Conservation (phyloP, 2,113 vertebrate genomes). For the Thalassoma bifasciatum region DNA sequence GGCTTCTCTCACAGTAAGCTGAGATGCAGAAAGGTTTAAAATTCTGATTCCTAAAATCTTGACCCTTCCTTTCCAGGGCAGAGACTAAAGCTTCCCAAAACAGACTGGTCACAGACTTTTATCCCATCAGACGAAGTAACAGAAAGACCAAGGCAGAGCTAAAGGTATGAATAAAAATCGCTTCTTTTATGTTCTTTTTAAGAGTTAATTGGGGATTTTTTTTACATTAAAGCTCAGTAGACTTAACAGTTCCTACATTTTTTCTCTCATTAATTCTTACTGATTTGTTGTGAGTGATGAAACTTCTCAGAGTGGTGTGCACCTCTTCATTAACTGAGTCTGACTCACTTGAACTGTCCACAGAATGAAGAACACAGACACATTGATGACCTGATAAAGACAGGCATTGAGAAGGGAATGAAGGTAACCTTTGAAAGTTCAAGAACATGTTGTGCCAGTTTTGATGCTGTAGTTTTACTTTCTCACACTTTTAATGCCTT, state of each 20-base stretch:
- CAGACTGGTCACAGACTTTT: constrained; percentile 95
- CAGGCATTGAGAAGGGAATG: constrained; percentile 91
- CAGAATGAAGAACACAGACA: constrained; percentile 91
- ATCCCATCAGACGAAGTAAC: constrained; percentile 91
- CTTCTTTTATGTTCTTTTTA: not conserved
- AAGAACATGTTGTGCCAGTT: not conserved
- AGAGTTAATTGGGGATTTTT: not conserved
- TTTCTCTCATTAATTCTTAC: not conserved
- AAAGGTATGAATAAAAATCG: constrained; percentile 82
- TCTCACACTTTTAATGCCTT: too few relatives aligned
- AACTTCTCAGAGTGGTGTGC: not conserved
- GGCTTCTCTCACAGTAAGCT: not conserved
- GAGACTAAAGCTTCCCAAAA: constrained; percentile 87
- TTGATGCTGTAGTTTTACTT: too few relatives aligned
- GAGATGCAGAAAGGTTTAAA: not conserved
- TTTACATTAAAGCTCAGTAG: not conserved
- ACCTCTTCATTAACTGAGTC: not conserved
- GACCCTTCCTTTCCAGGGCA: constrained; percentile 73
- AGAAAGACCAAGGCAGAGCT: constrained; percentile 92
- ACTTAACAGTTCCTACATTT: not conserved
- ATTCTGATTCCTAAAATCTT: not conserved
- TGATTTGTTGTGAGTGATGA: not conserved
- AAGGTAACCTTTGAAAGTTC: constrained; percentile 82
- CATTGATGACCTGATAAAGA: constrained; percentile 90
- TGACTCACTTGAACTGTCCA: constrained; percentile 14